A percentile compares a stretch with the other conserved stretches of the same genome.
Conservation (phyloP, 2,888 invertebrate species). For the Fragum whitleyi region DNA sequence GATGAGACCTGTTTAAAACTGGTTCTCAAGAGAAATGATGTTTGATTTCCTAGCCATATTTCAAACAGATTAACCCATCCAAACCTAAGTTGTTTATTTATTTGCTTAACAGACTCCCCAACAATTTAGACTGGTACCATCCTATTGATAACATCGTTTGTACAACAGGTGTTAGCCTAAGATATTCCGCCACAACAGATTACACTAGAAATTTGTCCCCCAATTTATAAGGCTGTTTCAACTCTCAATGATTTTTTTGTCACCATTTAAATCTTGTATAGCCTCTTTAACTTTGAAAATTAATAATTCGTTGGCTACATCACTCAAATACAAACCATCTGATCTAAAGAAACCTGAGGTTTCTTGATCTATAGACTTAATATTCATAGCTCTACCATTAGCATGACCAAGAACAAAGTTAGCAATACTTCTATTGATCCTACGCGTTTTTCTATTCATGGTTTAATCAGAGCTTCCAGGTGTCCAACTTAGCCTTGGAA, state of each 20-base stretch:
- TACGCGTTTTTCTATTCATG: constrained; percentile 11
- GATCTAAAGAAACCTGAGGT: constrained; percentile 22
- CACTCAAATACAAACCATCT: constrained; percentile 19
- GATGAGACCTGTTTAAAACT: too few relatives aligned
- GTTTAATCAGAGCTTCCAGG: background rate
- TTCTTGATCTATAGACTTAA: too few relatives aligned
- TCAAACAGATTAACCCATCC: too few relatives aligned
- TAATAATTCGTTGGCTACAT: constrained; percentile 25
- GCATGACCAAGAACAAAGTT: background rate
- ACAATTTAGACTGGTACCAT: too few relatives aligned
- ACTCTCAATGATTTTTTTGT: background rate
- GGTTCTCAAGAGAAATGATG: too few relatives aligned
- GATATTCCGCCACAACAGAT: background rate
- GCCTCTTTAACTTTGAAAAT: too few relatives aligned
- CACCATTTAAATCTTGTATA: background rate
- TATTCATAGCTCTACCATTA: too few relatives aligned
- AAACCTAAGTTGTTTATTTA: too few relatives aligned
- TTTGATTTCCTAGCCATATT: too few relatives aligned
- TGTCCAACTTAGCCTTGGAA: constrained; percentile 33
- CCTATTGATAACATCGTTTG: too few relatives aligned
- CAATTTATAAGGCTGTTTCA: background rate
- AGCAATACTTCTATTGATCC: constrained; percentile 15
- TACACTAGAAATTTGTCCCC: background rate
- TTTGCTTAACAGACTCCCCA: too few relatives aligned
- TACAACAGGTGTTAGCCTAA: too few relatives aligned